These are phyloP conservation scores for Oostethus manadensis DNA, from an alignment of 2,113 vertebrate species.

Conservation along the genomic window DNA sequence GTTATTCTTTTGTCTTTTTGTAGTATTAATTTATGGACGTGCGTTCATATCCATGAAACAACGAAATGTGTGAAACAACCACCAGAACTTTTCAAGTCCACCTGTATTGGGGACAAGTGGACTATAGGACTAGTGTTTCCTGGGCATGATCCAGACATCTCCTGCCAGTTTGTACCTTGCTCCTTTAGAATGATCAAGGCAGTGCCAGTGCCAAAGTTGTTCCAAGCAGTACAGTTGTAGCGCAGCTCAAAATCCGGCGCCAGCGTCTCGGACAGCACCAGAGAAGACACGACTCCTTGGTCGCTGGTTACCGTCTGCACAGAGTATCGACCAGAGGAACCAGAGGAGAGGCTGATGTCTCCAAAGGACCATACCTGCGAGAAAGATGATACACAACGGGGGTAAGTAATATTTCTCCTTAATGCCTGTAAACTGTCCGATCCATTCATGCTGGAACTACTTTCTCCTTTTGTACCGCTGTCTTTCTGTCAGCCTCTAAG, in stretches of 20 bases:
- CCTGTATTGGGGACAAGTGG: too few species aligned
- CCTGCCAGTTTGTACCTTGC: constrained; percentile 69
- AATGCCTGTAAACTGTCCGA: constrained; percentile 33
- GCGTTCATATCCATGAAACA: too few species aligned
- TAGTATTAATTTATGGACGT: too few species aligned
- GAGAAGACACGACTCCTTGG: constrained; percentile 75
- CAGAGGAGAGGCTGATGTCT: constrained; percentile 74
- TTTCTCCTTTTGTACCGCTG: constrained; percentile 25
- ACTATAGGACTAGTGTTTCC: too few species aligned
- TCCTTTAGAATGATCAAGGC: constrained; percentile 75
- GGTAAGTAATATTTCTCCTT: constrained; percentile 14
- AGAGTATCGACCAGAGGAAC: constrained; percentile 79
- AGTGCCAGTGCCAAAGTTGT: constrained; percentile 79
- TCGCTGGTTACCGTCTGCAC: constrained; percentile 77
- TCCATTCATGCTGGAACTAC: constrained; percentile 8
- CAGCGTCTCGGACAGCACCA: constrained; percentile 80
- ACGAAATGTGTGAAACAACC: too few species aligned
- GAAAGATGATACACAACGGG: constrained; percentile 11
- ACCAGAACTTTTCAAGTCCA: too few species aligned
- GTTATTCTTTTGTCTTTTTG: too few species aligned
- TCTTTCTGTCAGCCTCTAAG: constrained; percentile 40
- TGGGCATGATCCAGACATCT: too few species aligned
- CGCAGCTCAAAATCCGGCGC: constrained; percentile 76
- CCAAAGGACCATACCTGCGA: constrained; percentile 85
- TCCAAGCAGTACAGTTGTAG: constrained; percentile 89